phyloP scores from a whole-genome alignment of 2,888 invertebrate species.

The Crocallis elinguaria region DNA sequence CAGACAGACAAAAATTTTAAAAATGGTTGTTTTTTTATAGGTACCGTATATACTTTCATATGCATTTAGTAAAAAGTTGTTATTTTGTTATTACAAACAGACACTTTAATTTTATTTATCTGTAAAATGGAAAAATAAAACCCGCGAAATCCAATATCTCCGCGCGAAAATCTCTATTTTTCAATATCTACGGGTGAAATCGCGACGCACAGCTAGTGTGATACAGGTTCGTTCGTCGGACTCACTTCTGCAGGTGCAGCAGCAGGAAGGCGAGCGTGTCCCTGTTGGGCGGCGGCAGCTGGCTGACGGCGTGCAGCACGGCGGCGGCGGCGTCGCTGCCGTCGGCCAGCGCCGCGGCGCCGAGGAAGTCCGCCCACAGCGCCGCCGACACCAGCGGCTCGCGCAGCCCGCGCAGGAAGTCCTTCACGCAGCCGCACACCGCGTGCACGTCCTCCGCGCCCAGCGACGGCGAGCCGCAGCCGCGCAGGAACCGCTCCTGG shows the following conservation, averaged over 20 bases:
- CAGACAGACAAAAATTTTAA: no score
- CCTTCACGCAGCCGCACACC: slow-evolving; percentile 96
- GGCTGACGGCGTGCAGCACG: slow-evolving; percentile 90
- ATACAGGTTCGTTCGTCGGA: no score
- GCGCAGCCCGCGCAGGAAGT: slow-evolving; percentile 94
- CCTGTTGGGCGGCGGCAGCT: slow-evolving; percentile 95
- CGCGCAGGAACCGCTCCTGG: slow-evolving; percentile 93
- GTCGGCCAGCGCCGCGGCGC: slow-evolving; percentile 86
- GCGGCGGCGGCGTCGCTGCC: slow-evolving; percentile 86
- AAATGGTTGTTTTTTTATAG: no score
- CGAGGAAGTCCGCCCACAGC: slow-evolving; percentile 92
- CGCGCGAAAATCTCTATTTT: no score
- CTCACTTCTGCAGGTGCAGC: slow-evolving; percentile 84
- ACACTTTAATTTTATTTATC: no score
- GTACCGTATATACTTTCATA: no score
- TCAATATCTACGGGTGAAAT: no score
- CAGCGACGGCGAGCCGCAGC: slow-evolving; percentile 93
- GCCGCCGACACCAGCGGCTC: slow-evolving; percentile 95
- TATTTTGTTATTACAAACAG: no score
- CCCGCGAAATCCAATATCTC: no score
- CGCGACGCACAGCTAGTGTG: neutral
- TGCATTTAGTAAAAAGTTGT: no score
- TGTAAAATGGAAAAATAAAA: no score
- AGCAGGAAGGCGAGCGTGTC: slow-evolving; percentile 97
- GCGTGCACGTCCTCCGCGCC: slow-evolving; percentile 91